Conservation (phyloP, 2,113 vertebrate genomes). For the Ophiodon elongatus region DNA sequence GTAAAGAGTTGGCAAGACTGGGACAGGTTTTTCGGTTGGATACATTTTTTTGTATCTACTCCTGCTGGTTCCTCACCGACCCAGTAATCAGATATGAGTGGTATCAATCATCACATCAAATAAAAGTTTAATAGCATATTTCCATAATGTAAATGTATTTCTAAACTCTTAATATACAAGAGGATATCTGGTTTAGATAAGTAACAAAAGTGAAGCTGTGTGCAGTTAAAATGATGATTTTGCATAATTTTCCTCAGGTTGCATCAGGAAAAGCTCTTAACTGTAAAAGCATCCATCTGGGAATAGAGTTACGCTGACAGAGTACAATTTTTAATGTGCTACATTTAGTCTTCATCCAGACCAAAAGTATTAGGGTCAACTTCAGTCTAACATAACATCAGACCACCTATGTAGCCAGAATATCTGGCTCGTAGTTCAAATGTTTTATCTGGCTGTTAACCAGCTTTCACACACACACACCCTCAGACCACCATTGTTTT, state of each 20-base stretch:
- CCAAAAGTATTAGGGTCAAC: constrained; percentile 62
- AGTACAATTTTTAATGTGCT: constrained; percentile 45
- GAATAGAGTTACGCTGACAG: constrained; percentile 45
- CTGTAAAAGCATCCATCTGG: constrained; percentile 11
- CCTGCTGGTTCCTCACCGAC: not conserved
- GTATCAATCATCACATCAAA: not conserved
- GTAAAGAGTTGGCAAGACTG: not conserved
- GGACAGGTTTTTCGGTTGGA: not conserved
- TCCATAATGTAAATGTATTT: not conserved
- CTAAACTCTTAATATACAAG: not conserved
- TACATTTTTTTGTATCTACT: too few relatives aligned
- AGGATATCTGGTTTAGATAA: not conserved
- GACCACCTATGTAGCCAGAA: constrained; percentile 79
- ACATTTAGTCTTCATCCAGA: constrained; percentile 64
- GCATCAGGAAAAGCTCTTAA: constrained; percentile 45
- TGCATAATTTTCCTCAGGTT: constrained; percentile 4
- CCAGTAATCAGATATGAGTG: not conserved
- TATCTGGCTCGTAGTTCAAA: constrained; percentile 72
- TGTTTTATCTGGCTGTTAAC: constrained; percentile 75
- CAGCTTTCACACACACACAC: constrained; percentile 65
- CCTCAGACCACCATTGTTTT: constrained; percentile 56
- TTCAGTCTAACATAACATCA: constrained; percentile 39
- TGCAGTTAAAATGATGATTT: not conserved
- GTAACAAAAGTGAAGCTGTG: not conserved
- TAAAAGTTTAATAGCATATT: not conserved